Conservation (phyloP, 1,140 invertebrate genomes). For the Drosophila ironensis region DNA sequence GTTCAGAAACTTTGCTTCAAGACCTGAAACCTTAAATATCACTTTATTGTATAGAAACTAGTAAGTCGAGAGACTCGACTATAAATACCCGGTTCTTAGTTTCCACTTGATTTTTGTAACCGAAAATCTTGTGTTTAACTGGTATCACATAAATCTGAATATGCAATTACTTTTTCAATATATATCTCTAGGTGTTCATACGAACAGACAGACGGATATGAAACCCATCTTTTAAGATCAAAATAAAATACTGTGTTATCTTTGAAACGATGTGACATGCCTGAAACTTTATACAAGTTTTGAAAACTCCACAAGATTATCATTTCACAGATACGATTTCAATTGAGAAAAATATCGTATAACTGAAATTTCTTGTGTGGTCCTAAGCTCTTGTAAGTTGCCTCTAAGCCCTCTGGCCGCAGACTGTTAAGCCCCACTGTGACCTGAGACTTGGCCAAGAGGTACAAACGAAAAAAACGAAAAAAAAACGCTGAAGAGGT, state of each 20-base stretch:
- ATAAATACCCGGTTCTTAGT: too few species aligned
- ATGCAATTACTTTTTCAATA: too few species aligned
- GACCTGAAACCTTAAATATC: too few species aligned
- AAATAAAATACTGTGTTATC: constrained; percentile 8
- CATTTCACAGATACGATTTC: constrained; percentile 36
- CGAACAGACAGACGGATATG: too few species aligned
- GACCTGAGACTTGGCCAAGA: constrained; percentile 21
- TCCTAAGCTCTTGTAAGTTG: constrained; percentile 39
- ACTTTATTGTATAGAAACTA: too few species aligned
- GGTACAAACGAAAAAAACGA: constrained; percentile 10
- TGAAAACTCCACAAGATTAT: constrained; percentile 20
- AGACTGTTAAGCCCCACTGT: constrained; percentile 27
- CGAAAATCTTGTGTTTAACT: too few species aligned
- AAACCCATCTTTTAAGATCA: too few species aligned
- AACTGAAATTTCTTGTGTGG: constrained; percentile 23
- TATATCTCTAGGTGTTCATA: too few species aligned
- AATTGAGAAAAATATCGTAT: constrained; percentile 34
- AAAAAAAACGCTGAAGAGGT: not conserved
- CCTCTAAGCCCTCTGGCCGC: constrained; percentile 19
- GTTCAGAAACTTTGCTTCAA: too few species aligned
- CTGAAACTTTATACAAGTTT: constrained; percentile 17
- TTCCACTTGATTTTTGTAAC: too few species aligned
- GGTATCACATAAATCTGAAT: not conserved
- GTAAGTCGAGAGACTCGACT: too few species aligned
- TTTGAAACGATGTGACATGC: not conserved